Conservation (phyloP, 2,888 invertebrate species). For the Galerucella nymphaeae region DNA sequence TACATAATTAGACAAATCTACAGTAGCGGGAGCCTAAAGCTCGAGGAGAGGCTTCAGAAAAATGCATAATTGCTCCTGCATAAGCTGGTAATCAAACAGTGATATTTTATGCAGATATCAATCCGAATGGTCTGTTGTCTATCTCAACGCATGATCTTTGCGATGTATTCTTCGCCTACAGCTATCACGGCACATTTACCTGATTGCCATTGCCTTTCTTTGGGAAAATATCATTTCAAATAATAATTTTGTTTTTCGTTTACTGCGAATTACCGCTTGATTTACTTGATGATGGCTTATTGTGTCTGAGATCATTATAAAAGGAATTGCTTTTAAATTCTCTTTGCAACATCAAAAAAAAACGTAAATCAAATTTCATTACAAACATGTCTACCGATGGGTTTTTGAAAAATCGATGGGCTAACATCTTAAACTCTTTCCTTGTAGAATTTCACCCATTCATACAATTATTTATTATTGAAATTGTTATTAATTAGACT, state of each 20-base stretch:
- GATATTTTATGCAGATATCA: conserved; percentile 60
- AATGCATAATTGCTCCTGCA: conserved; percentile 58
- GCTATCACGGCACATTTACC: conserved; percentile 56
- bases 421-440: too few relatives aligned
- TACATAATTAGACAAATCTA: conserved; percentile 56
- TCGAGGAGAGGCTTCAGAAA: conserved; percentile 47
- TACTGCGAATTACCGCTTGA: conserved; percentile 36
- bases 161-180: conserved; percentile 50
- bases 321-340: background rate
- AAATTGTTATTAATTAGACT: too few relatives aligned
- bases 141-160: conserved; percentile 58
- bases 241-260: conserved; percentile 39
- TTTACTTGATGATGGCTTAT: conserved; percentile 22
- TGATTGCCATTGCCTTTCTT: conserved; percentile 44
- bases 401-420: too few relatives aligned
- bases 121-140: conserved; percentile 52
- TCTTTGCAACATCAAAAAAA: background rate
- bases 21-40: conserved; percentile 53
- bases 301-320: conserved; percentile 7
- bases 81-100: conserved; percentile 59
- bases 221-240: conserved; percentile 45
- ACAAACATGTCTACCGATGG: too few relatives aligned
- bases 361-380: background rate
- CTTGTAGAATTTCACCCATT: too few relatives aligned
- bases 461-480: too few relatives aligned